phyloP scores from a whole-genome alignment of 1,140 invertebrate species.

The Anoplophora glabripennis region DNA sequence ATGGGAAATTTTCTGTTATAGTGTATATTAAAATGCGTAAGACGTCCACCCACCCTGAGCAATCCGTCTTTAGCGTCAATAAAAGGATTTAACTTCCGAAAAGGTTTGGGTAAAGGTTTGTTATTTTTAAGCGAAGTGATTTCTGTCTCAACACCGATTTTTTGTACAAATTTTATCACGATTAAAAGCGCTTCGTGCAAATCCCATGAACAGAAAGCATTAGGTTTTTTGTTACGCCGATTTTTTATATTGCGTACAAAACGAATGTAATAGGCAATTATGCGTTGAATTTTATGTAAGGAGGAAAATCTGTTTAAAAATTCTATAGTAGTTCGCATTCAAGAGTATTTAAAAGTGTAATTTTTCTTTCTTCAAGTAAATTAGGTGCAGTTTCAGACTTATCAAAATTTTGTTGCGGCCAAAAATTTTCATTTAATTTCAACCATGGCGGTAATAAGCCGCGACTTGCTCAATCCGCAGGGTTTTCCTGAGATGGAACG shows the following conservation, averaged over 20 bases:
- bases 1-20: constrained; percentile 6
- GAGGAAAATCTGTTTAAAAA: constrained; percentile 7
- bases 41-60: constrained; percentile 36
- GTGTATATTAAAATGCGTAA: constrained; percentile 8
- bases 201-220: not conserved
- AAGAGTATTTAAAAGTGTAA: not conserved
- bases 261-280: constrained; percentile 8
- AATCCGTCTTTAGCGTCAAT: constrained; percentile 32
- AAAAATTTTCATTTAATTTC: too few species aligned
- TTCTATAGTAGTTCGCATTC: not conserved
- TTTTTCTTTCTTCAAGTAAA: not conserved
- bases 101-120: too few species aligned
- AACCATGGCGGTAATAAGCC: too few species aligned
- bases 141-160: constrained; percentile 4
- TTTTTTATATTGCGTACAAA: not conserved
- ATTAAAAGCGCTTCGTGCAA: constrained; percentile 1
- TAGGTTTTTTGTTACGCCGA: not conserved
- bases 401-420: too few species aligned
- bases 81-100: too few species aligned
- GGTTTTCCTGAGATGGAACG: too few species aligned
- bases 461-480: too few species aligned
- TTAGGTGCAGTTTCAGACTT: too few species aligned
- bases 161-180: constrained; percentile 15
- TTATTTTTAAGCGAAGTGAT: too few species aligned
- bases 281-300: constrained; percentile 1